A percentile compares a stretch with the other conserved stretches of the same genome.
Evolutionary conservation across 2,888 invertebrate genomes (phyloP).

Genomic region (Trachelus troglodyta): DNA sequence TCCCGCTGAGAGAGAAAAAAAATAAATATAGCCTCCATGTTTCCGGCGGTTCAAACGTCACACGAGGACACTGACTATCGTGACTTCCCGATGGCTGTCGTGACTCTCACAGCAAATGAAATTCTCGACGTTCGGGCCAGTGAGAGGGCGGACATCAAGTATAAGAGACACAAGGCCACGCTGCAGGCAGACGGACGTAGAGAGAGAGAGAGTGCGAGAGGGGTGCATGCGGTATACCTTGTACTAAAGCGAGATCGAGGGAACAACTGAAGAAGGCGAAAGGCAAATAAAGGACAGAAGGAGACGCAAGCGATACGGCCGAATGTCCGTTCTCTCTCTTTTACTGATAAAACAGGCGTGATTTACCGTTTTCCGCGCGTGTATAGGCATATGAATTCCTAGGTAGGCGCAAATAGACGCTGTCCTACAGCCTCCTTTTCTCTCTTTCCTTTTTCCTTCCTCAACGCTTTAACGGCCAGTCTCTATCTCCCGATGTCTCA

Average conservation of each 20-base stretch:
- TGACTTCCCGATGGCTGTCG: too few relatives aligned
- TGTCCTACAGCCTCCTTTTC: constrained; percentile 1
- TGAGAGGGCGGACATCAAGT: constrained; percentile 1
- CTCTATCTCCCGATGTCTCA: constrained; percentile 17
- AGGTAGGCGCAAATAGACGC: constrained; percentile 23
- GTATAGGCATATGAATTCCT: constrained; percentile 64
- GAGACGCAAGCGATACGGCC: too few relatives aligned
- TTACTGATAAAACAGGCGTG: constrained; percentile 6
- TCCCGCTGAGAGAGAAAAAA: too few relatives aligned
- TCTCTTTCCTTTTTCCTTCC: constrained; percentile 25
- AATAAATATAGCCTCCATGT: too few relatives aligned
- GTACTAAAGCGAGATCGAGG: background rate
- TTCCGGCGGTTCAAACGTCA: too few relatives aligned
- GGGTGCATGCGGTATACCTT: constrained; percentile 9
- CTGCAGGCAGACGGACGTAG: constrained; percentile 7
- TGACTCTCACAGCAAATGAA: too few relatives aligned
- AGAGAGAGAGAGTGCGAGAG: constrained; percentile 18
- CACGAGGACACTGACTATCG: too few relatives aligned
- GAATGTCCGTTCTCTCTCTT: too few relatives aligned
- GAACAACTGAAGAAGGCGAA: constrained; percentile 25
- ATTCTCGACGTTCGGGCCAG: background rate
- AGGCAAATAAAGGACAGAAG: constrained; percentile 17
- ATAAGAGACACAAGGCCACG: constrained; percentile 9
- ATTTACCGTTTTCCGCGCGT: constrained; percentile 64
- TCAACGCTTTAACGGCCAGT: constrained; percentile 31